phyloP scores from a whole-genome alignment of 2,797 vertebrate genomes.

The Coracias cyanogaster region DNA sequence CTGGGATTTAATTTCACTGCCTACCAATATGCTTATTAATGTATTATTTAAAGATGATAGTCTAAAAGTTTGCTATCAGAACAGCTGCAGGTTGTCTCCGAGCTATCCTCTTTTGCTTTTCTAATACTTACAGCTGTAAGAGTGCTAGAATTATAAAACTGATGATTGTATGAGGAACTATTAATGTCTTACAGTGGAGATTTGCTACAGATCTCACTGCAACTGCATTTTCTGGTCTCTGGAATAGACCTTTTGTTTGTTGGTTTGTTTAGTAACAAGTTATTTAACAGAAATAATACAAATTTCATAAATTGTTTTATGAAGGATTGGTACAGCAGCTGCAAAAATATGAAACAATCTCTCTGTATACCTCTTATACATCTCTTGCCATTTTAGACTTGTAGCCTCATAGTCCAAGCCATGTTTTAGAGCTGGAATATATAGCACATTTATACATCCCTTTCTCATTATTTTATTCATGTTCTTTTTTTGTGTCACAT shows the following conservation, averaged over 20 bases:
- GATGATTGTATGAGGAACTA: neutral
- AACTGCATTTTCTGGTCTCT: neutral
- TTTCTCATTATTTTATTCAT: neutral
- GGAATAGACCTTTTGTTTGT: neutral
- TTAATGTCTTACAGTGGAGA: neutral
- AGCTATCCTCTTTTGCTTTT: neutral
- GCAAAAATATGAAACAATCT: neutral
- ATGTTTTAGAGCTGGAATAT: neutral
- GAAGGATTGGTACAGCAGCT: neutral
- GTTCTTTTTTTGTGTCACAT: neutral
- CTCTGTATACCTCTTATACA: neutral
- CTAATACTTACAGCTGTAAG: neutral
- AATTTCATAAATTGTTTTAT: neutral
- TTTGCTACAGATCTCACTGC: neutral
- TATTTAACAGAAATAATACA: conserved; percentile 23
- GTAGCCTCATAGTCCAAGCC: neutral
- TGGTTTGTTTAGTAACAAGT: neutral
- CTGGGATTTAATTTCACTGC: neutral
- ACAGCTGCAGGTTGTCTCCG: neutral
- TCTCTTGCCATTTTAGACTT: neutral
- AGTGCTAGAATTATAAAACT: neutral
- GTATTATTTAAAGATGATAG: neutral
- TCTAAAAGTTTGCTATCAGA: neutral
- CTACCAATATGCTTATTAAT: neutral
- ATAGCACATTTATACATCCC: neutral